These are phyloP conservation scores for Macquaria australasica DNA, from an alignment of 2,113 vertebrate genomes.

Conservation along the genomic window DNA sequence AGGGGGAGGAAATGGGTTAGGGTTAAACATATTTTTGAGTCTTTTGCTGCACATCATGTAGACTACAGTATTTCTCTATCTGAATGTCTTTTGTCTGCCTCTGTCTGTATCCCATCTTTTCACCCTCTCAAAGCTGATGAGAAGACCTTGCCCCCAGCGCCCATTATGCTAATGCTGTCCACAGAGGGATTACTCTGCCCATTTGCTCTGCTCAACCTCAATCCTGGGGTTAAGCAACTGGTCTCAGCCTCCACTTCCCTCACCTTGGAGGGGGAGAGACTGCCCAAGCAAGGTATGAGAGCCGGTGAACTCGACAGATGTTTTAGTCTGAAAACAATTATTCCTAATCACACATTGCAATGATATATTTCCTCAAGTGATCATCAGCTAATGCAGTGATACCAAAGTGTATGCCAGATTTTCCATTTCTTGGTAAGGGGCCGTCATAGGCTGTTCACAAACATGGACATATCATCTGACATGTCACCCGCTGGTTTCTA, in stretches of 20 bases:
- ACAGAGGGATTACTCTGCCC: constrained; percentile 96
- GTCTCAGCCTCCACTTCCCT: constrained; percentile 76
- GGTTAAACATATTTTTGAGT: background rate
- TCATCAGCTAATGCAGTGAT: constrained; percentile 2
- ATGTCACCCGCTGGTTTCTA: background rate
- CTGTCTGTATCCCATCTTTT: background rate
- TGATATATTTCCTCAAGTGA: background rate
- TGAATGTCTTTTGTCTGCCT: background rate
- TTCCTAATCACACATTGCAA: background rate
- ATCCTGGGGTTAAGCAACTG: constrained; percentile 87
- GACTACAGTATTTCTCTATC: background rate
- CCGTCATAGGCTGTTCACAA: background rate
- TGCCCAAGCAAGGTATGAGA: constrained; percentile 84
- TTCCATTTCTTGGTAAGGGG: background rate
- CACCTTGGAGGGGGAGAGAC: constrained; percentile 87
- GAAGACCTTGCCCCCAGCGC: constrained; percentile 89
- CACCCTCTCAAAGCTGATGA: constrained; percentile 87
- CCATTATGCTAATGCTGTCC: constrained; percentile 93
- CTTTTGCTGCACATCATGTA: background rate
- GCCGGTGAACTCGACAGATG: background rate
- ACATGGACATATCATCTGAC: background rate
- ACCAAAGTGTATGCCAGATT: background rate
- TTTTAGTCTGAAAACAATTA: background rate
- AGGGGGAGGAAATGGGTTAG: background rate
- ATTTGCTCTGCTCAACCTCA: constrained; percentile 94